phyloP scores from a whole-genome alignment of 2,113 vertebrate genomes.

The Erythrolamprus reginae region DNA sequence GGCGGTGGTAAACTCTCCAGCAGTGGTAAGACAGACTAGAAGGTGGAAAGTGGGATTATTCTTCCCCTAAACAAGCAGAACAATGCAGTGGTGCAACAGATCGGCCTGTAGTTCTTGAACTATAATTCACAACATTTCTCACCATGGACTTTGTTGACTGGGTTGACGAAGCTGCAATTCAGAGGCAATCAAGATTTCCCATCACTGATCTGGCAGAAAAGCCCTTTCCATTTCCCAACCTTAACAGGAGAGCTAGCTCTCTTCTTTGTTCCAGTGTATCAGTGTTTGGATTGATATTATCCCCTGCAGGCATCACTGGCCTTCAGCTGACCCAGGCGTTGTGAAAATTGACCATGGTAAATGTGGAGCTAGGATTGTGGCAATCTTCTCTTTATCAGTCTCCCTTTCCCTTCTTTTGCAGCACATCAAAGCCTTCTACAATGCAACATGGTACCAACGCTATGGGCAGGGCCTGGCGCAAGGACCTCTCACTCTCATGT shows the following conservation, averaged over 20 bases:
- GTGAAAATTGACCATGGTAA: neutral
- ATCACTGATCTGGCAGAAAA: neutral
- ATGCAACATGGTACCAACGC: constrained; percentile 63
- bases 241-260: neutral
- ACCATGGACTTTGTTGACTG: neutral
- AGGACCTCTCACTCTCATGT: constrained; percentile 72
- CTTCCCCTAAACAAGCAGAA: neutral
- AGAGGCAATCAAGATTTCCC: neutral
- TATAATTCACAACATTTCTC: neutral
- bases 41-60: neutral
- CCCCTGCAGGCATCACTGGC: neutral
- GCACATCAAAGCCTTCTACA: constrained; percentile 89
- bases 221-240: neutral
- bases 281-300: neutral
- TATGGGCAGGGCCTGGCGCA: constrained; percentile 57
- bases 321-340: neutral
- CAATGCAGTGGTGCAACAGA: neutral
- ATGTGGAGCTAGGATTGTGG: neutral
- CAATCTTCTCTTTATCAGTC: neutral
- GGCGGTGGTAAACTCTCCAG: constrained; percentile 85
- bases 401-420: constrained; percentile 40
- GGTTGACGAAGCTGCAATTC: neutral
- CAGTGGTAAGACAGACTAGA: constrained; percentile 66
- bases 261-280: neutral
- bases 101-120: neutral